phyloP scores from a whole-genome alignment of 2,888 invertebrate genomes.

The Aphrophora alni region DNA sequence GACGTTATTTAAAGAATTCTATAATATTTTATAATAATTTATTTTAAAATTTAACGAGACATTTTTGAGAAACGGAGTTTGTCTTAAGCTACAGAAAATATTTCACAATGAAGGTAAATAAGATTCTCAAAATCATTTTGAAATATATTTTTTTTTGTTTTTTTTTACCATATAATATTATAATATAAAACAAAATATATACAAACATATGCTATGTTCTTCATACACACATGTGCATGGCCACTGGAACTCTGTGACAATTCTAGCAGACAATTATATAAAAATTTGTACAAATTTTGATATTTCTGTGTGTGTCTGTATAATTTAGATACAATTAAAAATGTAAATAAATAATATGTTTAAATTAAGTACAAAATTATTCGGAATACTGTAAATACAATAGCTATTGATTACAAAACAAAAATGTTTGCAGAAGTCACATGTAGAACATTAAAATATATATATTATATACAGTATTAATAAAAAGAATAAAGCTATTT shows the following conservation, averaged over 20 bases:
- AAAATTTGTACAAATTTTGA: background rate
- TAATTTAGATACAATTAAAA: background rate
- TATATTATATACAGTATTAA: no score
- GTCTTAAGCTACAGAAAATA: no score
- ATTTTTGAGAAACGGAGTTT: no score
- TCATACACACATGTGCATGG: background rate
- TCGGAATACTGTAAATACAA: background rate
- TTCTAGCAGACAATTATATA: background rate
- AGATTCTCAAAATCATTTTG: background rate
- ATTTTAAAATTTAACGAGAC: no score
- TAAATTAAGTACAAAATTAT: background rate
- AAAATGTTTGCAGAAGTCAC: no score
- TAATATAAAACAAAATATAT: constrained; percentile 6
- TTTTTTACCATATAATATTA: constrained; percentile 6
- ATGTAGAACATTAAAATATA: no score
- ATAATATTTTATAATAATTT: no score
- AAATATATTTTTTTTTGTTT: background rate
- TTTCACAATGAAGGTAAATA: background rate
- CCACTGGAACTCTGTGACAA: background rate
- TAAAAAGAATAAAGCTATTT: no score
- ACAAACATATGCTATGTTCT: background rate
- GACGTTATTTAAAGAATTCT: no score
- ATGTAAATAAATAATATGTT: background rate
- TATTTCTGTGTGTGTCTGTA: background rate
- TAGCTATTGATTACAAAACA: no score